A percentile compares a stretch with the other conserved stretches of the same genome.
phyloP scores from a whole-genome alignment of 2,888 invertebrate species.

The Aquatica leii region DNA sequence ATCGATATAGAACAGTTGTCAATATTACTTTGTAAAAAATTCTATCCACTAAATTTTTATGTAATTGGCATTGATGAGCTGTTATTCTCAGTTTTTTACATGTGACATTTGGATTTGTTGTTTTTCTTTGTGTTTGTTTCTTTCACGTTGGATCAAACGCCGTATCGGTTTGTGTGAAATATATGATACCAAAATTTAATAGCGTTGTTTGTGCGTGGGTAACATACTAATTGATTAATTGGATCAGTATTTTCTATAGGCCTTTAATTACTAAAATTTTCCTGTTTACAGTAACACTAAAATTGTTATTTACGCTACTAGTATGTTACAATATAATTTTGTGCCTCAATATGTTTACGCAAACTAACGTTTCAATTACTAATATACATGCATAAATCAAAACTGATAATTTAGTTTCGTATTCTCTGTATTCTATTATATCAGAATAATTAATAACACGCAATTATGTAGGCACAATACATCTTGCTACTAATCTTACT shows the following conservation, averaged over 20 bases:
- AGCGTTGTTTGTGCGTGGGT: not conserved
- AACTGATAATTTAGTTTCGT: slow-evolving; percentile 8
- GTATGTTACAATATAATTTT: not conserved
- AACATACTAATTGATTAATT: not conserved
- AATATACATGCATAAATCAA: slow-evolving; percentile 11
- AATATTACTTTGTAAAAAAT: no score
- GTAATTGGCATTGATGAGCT: no score
- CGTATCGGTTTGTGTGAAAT: no score
- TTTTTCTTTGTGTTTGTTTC: no score
- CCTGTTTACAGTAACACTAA: not conserved
- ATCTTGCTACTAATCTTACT: not conserved
- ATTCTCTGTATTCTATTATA: slow-evolving; percentile 5
- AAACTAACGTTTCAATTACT: slow-evolving; percentile 3
- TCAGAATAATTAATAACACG: slow-evolving; percentile 9
- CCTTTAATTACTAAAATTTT: slow-evolving; percentile 1
- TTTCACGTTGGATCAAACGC: no score
- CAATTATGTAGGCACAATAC: slow-evolving; percentile 10
- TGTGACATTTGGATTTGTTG: no score
- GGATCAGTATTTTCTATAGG: not conserved
- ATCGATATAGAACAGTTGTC: no score
- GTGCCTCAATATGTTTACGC: slow-evolving; percentile 7
- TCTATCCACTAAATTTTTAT: no score
- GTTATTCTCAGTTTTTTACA: no score
- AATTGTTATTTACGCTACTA: not conserved
- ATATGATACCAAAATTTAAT: no score